Evolutionary conservation across 2,888 invertebrate species (phyloP), one percentile per base, ranked within the genome.

Genomic region (Chymomyza caudatula): DNA sequence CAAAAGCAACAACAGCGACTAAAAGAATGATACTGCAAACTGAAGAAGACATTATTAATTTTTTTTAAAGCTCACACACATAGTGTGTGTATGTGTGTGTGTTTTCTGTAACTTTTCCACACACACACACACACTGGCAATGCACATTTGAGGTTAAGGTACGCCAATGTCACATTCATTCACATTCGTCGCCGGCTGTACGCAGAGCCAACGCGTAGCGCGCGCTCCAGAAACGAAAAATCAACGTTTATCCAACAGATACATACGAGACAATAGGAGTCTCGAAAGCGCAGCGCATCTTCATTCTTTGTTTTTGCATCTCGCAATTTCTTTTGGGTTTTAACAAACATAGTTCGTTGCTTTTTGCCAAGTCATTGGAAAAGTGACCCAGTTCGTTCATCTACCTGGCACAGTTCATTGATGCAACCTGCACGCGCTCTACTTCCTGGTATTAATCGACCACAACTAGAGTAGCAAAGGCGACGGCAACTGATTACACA

Each of bases 101-200:
- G 22, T 55, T 55, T 65, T 52, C 20, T 67, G 51, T 69, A 64
- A 47, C 61, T 51, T 51, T 66, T 71, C 66, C 71, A 67, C 57
- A 52, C 57, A 63, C 42, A 37, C 22, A 51, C 49, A 67, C 63
- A 60, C 66, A 69, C 63, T 54, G 67, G 73, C 73, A 71, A 77
- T 77, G 78, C 80, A 82, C 82, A 76, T 85, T 87, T 88, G 87
- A 87, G 87, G 87, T 87, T 87, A 87, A 87, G 87, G 87, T 81
- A 82, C 73, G 76, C 85, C 86, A 87, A 87, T 87, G 86, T 87
- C 88, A 86, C 86, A 83, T 75, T 83, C 85, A 86, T 87, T 87
- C 88, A 73, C 72, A 72, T 81, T 88, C 88, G 86, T 66, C 63
- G 43, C 65, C 74, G 60, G 64, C 67, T 67, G 63, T 60, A 63